Evolutionary conservation across 2,888 invertebrate species (phyloP).

Genomic region (Eupithecia subfuscata): DNA sequence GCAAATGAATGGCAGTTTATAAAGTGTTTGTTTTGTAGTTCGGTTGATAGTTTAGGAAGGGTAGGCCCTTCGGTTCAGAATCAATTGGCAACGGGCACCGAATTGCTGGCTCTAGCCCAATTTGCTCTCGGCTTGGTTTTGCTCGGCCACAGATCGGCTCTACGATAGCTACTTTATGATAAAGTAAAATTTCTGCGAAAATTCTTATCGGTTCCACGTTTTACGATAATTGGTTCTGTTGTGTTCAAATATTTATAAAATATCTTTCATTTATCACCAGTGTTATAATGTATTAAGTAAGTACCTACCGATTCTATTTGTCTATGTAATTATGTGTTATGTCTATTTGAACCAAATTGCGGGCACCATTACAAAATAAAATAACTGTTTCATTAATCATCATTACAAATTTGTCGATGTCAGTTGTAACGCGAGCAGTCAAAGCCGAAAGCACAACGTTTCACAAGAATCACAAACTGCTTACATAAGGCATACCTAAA

Average conservation of each 20-base stretch:
- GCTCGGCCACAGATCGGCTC: slow-evolving; percentile 54
- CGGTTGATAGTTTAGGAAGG: slow-evolving; percentile 60
- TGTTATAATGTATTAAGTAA: neutral
- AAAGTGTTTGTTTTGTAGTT: slow-evolving; percentile 38
- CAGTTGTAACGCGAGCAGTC: slow-evolving; percentile 56
- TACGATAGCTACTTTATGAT: slow-evolving; percentile 50
- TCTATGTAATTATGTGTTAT: neutral
- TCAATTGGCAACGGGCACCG: slow-evolving; percentile 63
- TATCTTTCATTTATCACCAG: neutral
- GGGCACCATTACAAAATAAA: slow-evolving; percentile 46
- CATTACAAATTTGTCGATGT: slow-evolving; percentile 64
- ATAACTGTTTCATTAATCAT: slow-evolving; percentile 61
- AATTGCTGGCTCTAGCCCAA: slow-evolving; percentile 68
- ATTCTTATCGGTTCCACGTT: neutral
- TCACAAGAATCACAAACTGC: slow-evolving; percentile 75
- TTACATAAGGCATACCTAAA: slow-evolving; percentile 70
- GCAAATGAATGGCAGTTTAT: slow-evolving; percentile 28
- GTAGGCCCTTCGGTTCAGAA: slow-evolving; percentile 56
- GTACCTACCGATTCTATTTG: neutral
- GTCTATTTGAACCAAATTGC: neutral
- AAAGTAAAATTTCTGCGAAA: slow-evolving; percentile 14
- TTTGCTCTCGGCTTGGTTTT: slow-evolving; percentile 63
- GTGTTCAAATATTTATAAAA: neutral
- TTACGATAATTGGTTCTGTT: neutral
- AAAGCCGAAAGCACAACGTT: slow-evolving; percentile 71